phyloP scores from a whole-genome alignment of 1,140 invertebrate genomes.

The Battus philenor region DNA sequence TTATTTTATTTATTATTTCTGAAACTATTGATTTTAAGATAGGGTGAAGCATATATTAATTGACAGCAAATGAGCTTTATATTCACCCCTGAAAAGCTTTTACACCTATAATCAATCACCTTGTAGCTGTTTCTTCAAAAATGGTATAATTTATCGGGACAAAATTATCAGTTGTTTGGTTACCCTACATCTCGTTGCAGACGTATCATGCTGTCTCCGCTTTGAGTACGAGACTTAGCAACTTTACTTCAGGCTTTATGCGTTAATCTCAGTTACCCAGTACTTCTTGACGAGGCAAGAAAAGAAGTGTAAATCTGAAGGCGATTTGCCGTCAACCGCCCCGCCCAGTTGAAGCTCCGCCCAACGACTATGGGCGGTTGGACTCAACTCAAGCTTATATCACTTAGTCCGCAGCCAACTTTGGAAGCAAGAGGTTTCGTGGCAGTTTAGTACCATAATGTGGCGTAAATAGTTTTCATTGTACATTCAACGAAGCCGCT shows the following conservation, averaged over 20 bases:
- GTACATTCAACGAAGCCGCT: not conserved
- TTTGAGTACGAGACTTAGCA: constrained; percentile 5
- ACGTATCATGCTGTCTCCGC: constrained; percentile 4
- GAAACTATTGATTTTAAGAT: no score
- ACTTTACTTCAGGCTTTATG: constrained; percentile 24
- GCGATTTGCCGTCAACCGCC: constrained; percentile 46
- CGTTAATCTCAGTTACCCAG: constrained; percentile 47
- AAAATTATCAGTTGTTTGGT: no score
- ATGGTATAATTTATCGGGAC: no score
- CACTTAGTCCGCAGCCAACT: constrained; percentile 34
- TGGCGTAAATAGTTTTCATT: constrained; percentile 16
- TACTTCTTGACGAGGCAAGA: constrained; percentile 42
- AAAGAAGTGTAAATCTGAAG: constrained; percentile 48
- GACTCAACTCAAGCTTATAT: constrained; percentile 11
- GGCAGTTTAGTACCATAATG: not conserved
- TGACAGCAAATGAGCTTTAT: no score
- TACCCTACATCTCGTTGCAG: constrained; percentile 5
- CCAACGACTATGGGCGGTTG: constrained; percentile 45
- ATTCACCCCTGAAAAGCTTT: no score
- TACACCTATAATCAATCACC: no score
- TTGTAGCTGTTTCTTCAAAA: no score
- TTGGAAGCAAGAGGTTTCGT: constrained; percentile 18
- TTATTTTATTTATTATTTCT: no score
- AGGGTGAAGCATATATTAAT: no score
- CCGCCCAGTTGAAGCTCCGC: constrained; percentile 59